Conservation (phyloP, 2,797 vertebrate species). For the Squalus acanthias region DNA sequence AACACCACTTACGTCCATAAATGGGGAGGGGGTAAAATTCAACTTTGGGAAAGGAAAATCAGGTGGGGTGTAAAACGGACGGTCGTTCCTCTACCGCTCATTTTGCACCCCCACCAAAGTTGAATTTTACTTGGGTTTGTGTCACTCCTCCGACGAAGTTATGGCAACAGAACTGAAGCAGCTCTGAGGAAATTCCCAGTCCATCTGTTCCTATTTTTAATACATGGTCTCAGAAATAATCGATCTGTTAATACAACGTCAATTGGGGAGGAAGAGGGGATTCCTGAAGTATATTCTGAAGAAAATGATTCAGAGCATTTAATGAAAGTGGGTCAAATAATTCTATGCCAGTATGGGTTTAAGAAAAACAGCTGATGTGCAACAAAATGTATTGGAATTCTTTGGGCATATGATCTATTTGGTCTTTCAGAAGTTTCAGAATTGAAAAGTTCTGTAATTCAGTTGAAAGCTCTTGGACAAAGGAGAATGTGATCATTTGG, state of each 20-base stretch:
- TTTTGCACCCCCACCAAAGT: neutral
- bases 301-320: neutral
- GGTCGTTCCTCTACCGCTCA: too few species aligned
- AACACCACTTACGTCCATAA: too few species aligned
- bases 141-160: neutral
- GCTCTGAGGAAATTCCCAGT: neutral
- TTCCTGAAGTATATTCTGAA: neutral
- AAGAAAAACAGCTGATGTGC: too few species aligned
- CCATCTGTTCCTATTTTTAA: neutral
- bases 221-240: neutral
- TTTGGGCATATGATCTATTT: neutral
- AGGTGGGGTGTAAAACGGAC: too few species aligned
- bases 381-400: neutral
- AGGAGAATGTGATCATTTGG: neutral
- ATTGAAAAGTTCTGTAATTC: neutral
- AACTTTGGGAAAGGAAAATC: too few species aligned
- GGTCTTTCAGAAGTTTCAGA: neutral
- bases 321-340: neutral
- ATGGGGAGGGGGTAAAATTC: too few species aligned
- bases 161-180: neutral
- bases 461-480: neutral
- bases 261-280: neutral
- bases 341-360: neutral
- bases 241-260: neutral
- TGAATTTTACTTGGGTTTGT: neutral